Evolutionary conservation across 2,888 invertebrate species (phyloP), one percentile per base, ranked within the genome.

Genomic region (Meghimatium bilineatum): DNA sequence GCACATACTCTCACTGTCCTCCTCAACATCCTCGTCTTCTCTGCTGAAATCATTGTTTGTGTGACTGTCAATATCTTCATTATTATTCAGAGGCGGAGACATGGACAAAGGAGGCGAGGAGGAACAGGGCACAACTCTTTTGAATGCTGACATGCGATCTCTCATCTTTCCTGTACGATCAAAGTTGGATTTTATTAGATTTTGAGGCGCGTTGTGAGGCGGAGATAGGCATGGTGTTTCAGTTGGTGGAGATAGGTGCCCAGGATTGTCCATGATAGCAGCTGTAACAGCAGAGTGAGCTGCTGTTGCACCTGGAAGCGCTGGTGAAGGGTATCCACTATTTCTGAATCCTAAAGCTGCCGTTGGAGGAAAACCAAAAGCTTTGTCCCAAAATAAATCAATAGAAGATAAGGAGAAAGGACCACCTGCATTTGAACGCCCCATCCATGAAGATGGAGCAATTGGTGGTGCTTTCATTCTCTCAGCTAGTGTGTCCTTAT

Each of bases 361-460:
- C 0, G 83, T 81, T 26, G 77, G 85, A 1, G 85, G 86, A 14
- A 86, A 83, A 14, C 82, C 81, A 49, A 86, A 86, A 5, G 86
- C 85, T n/a, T 86, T 86, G 82, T 86, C 86, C 86, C 86, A 86
- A 29, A 86, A 82, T 8, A 83, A 66, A 71, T 86, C 86, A 75
- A 86, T 81, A 32, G 83, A 85, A 26, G 83, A 80, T 32, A 86
- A 82, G 3, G 83, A 85, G 49, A 86, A 83, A 6, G 84, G 81
- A 0, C 69, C 56, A 23, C 20, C 71, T 44, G 72, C 44, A 23
- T 72, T 38, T 26, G 79, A 34, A 0, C 86, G 83, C 1, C 83
- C 85, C 79, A 86, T 78, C 86, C 86, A 86, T 56, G 86, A 80
- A 0, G 83, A 29, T 12, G 85, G 80, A 17, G 74, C 72, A 0